A percentile compares a stretch with the other conserved stretches of the same genome.
Conservation (phyloP, 37 sponge, comb jelly and placozoan species). For the Halisarca cf. caerulea region DNA sequence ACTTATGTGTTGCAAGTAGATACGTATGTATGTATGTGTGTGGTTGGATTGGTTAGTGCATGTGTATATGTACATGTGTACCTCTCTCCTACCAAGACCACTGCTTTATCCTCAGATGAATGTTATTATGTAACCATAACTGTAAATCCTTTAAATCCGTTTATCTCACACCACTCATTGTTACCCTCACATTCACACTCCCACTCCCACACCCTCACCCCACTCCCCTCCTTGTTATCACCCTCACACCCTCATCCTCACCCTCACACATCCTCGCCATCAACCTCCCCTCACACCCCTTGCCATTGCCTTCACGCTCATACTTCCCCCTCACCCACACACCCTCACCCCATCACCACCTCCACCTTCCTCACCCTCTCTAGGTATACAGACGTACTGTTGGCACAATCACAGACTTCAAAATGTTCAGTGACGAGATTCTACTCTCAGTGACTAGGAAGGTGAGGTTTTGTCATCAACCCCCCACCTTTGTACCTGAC, state of each 20-base stretch:
- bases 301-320: neutral
- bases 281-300: constrained; percentile 1
- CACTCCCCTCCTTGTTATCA: too few relatives aligned
- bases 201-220: too few relatives aligned
- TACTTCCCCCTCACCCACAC: neutral
- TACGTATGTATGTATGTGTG: neutral
- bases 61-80: constrained; percentile 14
- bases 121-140: too few relatives aligned
- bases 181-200: too few relatives aligned
- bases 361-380: neutral
- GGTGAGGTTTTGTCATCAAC: constrained; percentile 32
- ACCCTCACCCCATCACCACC: neutral
- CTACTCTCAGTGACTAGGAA: constrained; percentile 80
- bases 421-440: constrained; percentile 80
- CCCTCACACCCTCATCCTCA: too few relatives aligned
- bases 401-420: constrained; percentile 79
- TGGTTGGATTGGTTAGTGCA: too few relatives aligned
- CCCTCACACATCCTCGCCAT: neutral
- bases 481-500: neutral
- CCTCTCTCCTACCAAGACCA: neutral
- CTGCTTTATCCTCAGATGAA: too few relatives aligned
- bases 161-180: too few relatives aligned
- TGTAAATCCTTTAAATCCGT: too few relatives aligned
- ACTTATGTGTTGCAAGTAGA: neutral
- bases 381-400: constrained; percentile 67